Conservation (phyloP, 30 jellyfish, hydroid and myxozoan species). For the Haliclystus octoradiatus region DNA sequence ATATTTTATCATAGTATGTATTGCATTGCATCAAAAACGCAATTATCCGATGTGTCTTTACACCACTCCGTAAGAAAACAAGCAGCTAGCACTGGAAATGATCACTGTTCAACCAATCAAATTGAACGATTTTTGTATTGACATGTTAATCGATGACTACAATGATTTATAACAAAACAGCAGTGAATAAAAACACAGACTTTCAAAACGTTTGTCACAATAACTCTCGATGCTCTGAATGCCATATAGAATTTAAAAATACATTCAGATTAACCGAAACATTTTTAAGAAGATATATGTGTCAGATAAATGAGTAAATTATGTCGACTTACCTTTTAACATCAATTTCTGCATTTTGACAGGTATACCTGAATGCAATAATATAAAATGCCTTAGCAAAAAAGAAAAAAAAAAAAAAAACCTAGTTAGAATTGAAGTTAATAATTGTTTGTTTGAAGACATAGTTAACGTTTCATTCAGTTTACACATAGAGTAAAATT, state of each 20-base stretch:
- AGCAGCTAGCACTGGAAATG: not conserved
- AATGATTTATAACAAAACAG: not conserved
- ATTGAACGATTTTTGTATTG: no score
- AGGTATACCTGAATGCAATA: constrained; percentile 42
- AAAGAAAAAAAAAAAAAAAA: not conserved
- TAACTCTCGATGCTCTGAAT: no score
- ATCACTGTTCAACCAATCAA: no score
- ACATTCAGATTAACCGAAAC: not conserved
- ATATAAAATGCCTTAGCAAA: not conserved
- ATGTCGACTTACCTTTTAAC: constrained; percentile 42
- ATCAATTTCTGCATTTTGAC: constrained; percentile 55
- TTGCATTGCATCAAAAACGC: no score
- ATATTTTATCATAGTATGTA: no score
- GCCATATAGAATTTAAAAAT: not conserved
- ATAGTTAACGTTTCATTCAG: no score
- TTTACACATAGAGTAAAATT: no score
- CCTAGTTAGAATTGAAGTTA: no score
- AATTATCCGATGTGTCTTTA: no score
- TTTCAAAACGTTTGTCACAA: not conserved
- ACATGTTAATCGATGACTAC: not conserved
- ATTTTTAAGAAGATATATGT: not conserved
- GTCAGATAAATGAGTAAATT: not conserved
- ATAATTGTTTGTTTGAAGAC: no score
- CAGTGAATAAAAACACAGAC: not conserved
- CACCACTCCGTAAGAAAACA: not conserved